A percentile compares a stretch with the other conserved stretches of the same genome.
Evolutionary conservation across 2,113 vertebrate species (phyloP).

Genomic region (Apodemus sylvaticus): DNA sequence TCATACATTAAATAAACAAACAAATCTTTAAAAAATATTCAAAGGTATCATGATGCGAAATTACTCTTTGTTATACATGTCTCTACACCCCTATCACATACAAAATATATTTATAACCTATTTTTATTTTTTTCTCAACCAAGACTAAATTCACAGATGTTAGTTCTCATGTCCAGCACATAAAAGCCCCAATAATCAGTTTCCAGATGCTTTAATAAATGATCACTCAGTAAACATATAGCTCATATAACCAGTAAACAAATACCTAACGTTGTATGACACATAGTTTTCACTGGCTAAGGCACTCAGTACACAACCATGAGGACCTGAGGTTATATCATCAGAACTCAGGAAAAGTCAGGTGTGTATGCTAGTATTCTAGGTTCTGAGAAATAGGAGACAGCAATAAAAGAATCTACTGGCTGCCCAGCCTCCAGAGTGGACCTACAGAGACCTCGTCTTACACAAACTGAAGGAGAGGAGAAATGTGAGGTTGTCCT

Average conservation of each 20-base stretch:
- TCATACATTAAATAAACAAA: too few relatives aligned
- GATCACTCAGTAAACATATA: conserved; percentile 12
- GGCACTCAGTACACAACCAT: neutral
- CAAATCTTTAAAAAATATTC: neutral
- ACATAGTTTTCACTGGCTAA: neutral
- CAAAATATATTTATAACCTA: neutral
- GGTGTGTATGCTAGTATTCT: neutral
- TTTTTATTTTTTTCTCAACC: conserved; percentile 32
- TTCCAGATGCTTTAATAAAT: conserved; percentile 31
- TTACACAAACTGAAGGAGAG: neutral
- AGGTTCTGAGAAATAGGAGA: neutral
- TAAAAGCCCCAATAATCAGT: conserved; percentile 29
- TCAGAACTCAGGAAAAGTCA: neutral
- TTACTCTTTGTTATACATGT: neutral
- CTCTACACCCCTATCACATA: neutral
- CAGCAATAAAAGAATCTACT: neutral
- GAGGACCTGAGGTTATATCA: neutral
- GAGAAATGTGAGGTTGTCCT: too few relatives aligned
- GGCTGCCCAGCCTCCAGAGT: neutral
- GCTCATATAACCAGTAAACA: neutral
- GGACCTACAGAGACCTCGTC: too few relatives aligned
- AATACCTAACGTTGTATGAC: neutral
- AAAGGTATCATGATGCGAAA: neutral
- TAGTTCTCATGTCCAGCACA: neutral
- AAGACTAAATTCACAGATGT: conserved; percentile 21